phyloP scores from a whole-genome alignment of 92 coral and sea anemone genomes.

The Zoanthus solanderi region DNA sequence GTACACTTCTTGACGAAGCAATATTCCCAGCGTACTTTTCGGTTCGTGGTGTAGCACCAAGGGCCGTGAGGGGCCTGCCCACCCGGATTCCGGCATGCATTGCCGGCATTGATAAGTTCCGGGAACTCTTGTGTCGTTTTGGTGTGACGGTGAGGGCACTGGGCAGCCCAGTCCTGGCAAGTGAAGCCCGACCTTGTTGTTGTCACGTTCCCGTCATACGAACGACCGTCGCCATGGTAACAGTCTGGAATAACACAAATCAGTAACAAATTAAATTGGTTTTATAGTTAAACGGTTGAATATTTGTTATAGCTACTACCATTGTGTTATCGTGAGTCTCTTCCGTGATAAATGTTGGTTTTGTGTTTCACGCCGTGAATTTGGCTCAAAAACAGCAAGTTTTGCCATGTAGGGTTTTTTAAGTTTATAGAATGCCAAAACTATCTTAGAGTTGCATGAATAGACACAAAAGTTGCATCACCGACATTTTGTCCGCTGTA shows the following conservation, averaged over 20 bases:
- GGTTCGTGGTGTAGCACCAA: conserved; percentile 78
- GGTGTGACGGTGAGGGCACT: conserved; percentile 82
- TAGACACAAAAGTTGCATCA: no score
- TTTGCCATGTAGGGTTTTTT: no score
- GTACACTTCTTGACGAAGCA: conserved; percentile 64
- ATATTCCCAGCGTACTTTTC: conserved; percentile 71
- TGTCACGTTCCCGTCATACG: conserved; percentile 76
- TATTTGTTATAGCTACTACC: neutral
- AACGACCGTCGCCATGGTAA: conserved; percentile 75
- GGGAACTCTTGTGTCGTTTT: conserved; percentile 55
- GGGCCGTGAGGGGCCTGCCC: conserved; percentile 75
- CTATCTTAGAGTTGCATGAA: no score
- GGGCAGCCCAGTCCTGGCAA: conserved; percentile 78
- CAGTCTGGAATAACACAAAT: conserved; percentile 25
- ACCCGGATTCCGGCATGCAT: conserved; percentile 87
- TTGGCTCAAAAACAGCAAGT: no score
- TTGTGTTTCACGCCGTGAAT: no score
- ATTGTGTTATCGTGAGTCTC: no score
- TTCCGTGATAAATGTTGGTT: no score
- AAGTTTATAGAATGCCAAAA: no score
- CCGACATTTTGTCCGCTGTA: no score
- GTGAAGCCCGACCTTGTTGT: conserved; percentile 71
- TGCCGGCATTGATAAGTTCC: conserved; percentile 68
- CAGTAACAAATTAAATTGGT: neutral
- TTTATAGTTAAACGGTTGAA: neutral